Percentiles rank a stretch among this genome's conserved stretches.
These are phyloP conservation scores for Acestrorhynchus altus DNA, from an alignment of 2,797 vertebrate genomes.

Conservation along the genomic window DNA sequence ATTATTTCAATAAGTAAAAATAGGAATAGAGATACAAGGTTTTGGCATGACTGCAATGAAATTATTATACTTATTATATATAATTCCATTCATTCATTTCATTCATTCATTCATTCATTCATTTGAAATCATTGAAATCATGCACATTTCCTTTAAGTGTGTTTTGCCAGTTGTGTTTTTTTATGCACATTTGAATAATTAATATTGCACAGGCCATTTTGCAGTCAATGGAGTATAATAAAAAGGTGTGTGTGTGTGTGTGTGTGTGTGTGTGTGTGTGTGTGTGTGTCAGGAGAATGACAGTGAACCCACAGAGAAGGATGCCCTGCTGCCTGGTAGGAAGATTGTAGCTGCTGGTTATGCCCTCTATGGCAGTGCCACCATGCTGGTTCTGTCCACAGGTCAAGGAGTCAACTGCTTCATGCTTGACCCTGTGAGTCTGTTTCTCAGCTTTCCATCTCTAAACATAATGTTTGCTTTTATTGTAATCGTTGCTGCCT, in stretches of 20 bases:
- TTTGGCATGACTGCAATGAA: too few relatives aligned
- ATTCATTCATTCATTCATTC: too few relatives aligned
- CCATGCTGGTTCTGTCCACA: conserved; percentile 92
- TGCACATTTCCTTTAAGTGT: too few relatives aligned
- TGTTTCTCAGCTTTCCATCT: not conserved
- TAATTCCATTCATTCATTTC: too few relatives aligned
- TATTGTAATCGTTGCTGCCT: too few relatives aligned
- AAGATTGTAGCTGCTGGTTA: conserved; percentile 93
- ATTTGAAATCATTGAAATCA: too few relatives aligned
- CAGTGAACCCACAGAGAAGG: conserved; percentile 82
- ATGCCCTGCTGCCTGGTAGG: conserved; percentile 90
- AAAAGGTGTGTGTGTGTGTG: conserved; percentile 48
- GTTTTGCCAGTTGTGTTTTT: not conserved
- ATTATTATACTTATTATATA: too few relatives aligned
- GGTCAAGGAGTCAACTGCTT: conserved; percentile 93
- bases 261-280: conserved; percentile 38
- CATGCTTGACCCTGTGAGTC: conserved; percentile 94
- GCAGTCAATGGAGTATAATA: not conserved
- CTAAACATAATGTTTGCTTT: not conserved
- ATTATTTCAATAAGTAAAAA: not conserved
- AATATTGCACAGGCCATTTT: not conserved
- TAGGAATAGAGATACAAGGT: too few relatives aligned
- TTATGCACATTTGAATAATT: not conserved
- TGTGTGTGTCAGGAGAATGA: conserved; percentile 73
- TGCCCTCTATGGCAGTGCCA: conserved; percentile 94